Evolutionary conservation across 1,140 invertebrate genomes (phyloP).

Genomic region (Drosophila subobscura): DNA sequence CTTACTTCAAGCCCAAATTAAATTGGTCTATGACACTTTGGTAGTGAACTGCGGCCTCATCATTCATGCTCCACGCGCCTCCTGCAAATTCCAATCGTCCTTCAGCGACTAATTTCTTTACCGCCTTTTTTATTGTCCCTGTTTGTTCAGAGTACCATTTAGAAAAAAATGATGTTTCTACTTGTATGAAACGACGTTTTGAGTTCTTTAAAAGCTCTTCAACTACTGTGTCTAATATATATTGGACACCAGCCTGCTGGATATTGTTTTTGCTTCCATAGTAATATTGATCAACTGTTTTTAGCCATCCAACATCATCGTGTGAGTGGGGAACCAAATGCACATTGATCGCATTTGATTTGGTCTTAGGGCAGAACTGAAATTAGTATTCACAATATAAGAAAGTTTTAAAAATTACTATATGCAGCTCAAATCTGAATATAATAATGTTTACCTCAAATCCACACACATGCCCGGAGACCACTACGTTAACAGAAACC

Average conservation of each 20-base stretch:
- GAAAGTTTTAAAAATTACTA: background rate
- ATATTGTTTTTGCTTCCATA: conserved; percentile 89
- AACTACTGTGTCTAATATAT: conserved; percentile 95
- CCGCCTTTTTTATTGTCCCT: conserved; percentile 85
- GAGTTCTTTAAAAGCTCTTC: conserved; percentile 90
- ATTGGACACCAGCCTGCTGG: conserved; percentile 93
- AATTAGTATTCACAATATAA: background rate
- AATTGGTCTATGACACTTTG: conserved; percentile 97
- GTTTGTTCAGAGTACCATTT: conserved; percentile 94
- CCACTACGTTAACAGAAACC: conserved; percentile 8
- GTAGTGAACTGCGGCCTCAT: conserved; percentile 96
- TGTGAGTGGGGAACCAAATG: conserved; percentile 93
- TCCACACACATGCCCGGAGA: conserved; percentile 44
- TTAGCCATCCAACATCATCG: conserved; percentile 96
- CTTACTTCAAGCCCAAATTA: conserved; percentile 89
- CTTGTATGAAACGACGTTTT: conserved; percentile 89
- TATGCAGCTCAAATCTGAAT: background rate
- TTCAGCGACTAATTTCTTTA: conserved; percentile 87
- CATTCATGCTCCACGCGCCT: conserved; percentile 96
- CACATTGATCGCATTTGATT: conserved; percentile 89
- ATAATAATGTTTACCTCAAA: conserved; percentile 47
- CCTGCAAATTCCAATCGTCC: conserved; percentile 95
- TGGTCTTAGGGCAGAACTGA: conserved; percentile 86
- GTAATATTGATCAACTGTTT: conserved; percentile 97
- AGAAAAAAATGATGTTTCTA: conserved; percentile 95